Evolutionary conservation across 2,113 vertebrate species (phyloP).

Genomic region (Etheostoma cragini): DNA sequence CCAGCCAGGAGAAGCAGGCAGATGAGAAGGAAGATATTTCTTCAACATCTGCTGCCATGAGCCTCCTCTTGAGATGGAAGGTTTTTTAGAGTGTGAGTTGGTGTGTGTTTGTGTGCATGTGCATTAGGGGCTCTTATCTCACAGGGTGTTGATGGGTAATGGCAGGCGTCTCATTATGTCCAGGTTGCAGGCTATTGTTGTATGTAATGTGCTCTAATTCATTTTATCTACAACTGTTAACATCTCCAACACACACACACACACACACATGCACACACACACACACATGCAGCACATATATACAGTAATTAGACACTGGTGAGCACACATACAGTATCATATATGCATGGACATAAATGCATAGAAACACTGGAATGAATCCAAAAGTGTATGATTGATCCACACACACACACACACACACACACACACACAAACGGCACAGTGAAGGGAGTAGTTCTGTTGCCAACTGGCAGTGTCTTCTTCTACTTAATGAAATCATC

Average conservation of each 20-base stretch:
- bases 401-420: conserved; percentile 48
- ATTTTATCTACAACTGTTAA: conserved; percentile 83
- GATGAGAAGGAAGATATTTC: conserved; percentile 76
- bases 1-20: conserved; percentile 69
- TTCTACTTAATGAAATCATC: conserved; percentile 79
- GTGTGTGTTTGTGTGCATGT: conserved; percentile 38
- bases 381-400: conserved; percentile 60
- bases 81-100: conserved; percentile 21
- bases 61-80: conserved; percentile 71
- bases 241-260: conserved; percentile 61
- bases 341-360: conserved; percentile 41
- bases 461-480: conserved; percentile 75
- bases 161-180: conserved; percentile 84
- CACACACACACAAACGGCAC: conserved; percentile 31
- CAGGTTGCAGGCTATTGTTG: conserved; percentile 83
- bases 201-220: conserved; percentile 83
- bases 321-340: not conserved
- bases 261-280: conserved; percentile 3
- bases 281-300: not conserved
- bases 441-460: conserved; percentile 63
- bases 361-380: conserved; percentile 49
- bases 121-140: conserved; percentile 72
- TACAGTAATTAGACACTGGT: not conserved
- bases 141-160: conserved; percentile 79
- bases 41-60: conserved; percentile 80